Conservation (phyloP, 1,140 invertebrate species). For the Capitella teleta region DNA sequence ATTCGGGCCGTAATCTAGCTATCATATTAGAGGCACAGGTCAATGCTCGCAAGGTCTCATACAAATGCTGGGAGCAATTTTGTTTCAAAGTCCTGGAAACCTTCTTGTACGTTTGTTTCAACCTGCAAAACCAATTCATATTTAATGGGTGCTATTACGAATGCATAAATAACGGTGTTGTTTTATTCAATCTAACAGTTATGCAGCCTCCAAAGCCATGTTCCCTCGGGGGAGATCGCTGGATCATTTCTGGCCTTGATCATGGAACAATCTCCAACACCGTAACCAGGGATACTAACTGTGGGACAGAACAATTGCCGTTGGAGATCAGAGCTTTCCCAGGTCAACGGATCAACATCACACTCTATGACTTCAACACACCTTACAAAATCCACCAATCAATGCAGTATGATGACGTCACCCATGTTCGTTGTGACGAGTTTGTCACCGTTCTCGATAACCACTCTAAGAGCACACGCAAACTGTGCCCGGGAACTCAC, state of each 20-base stretch:
- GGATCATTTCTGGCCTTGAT: neutral
- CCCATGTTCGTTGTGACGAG: too few relatives aligned
- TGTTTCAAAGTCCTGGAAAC: neutral
- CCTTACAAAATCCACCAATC: too few relatives aligned
- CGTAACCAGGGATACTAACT: neutral
- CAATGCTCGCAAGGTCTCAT: neutral
- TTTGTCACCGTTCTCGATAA: too few relatives aligned
- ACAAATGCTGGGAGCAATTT: neutral
- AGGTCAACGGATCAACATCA: constrained; percentile 9
- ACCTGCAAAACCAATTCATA: neutral
- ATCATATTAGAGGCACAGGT: neutral
- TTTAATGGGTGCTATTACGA: neutral
- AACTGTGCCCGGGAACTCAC: too few relatives aligned
- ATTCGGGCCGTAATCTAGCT: neutral
- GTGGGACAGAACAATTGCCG: constrained; percentile 1
- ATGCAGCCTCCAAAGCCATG: neutral
- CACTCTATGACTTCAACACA: constrained; percentile 8
- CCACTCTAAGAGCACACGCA: too few relatives aligned
- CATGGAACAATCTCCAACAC: constrained; percentile 4
- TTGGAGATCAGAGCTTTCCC: constrained; percentile 2
- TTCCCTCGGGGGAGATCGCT: neutral
- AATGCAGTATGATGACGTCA: too few relatives aligned
- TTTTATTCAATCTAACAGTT: neutral
- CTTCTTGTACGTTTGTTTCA: neutral
- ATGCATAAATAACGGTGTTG: neutral